Conservation (phyloP, 2,888 invertebrate species). For the Lasioglossum marginatum region DNA sequence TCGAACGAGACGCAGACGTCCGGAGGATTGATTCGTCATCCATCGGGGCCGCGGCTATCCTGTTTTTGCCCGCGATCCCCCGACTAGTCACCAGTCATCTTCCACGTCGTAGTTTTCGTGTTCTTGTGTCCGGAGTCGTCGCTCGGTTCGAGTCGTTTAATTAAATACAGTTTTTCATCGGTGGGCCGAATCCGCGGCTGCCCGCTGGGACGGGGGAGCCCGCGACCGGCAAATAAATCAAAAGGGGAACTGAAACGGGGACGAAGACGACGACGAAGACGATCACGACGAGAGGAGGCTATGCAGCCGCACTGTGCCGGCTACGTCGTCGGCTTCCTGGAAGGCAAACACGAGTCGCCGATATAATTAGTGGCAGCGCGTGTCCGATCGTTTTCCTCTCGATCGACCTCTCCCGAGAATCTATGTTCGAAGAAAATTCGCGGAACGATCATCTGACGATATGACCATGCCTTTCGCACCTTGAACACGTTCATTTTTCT, state of each 20-base stretch:
- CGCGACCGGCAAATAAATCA: slow-evolving; percentile 68
- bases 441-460: background rate
- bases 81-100: slow-evolving; percentile 73
- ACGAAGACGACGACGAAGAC: slow-evolving; percentile 18
- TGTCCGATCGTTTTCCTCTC: slow-evolving; percentile 70
- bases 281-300: slow-evolving; percentile 54
- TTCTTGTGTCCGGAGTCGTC: slow-evolving; percentile 46
- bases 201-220: slow-evolving; percentile 54
- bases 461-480: background rate
- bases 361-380: slow-evolving; percentile 82
- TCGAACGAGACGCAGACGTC: slow-evolving; percentile 44
- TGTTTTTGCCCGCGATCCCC: slow-evolving; percentile 79
- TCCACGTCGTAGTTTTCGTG: slow-evolving; percentile 69
- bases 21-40: slow-evolving; percentile 75
- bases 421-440: slow-evolving; percentile 38
- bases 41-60: slow-evolving; percentile 60
- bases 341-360: slow-evolving; percentile 78
- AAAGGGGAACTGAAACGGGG: slow-evolving; percentile 47
- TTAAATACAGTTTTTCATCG: slow-evolving; percentile 81
- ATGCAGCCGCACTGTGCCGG: slow-evolving; percentile 47
- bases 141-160: slow-evolving; percentile 73
- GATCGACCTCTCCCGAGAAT: slow-evolving; percentile 24
- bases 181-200: slow-evolving; percentile 60
- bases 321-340: slow-evolving; percentile 78
- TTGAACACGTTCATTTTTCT: background rate